phyloP scores from a whole-genome alignment of 2,113 vertebrate genomes.

The Sturnus vulgaris region DNA sequence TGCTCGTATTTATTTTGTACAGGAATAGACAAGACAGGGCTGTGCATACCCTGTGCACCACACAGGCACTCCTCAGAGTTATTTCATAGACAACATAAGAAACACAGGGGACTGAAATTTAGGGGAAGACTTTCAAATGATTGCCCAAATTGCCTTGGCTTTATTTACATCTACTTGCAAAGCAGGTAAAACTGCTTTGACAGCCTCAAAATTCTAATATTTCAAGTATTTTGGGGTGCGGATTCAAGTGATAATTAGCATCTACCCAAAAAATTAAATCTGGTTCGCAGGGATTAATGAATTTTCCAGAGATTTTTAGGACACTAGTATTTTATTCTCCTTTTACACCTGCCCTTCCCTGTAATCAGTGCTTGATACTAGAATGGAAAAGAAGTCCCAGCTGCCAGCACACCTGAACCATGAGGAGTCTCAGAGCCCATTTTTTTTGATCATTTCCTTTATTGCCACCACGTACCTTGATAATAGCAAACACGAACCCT shows the following conservation, averaged over 20 bases:
- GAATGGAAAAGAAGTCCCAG: neutral
- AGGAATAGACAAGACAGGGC: neutral
- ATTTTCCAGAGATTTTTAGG: neutral
- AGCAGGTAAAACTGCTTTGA: neutral
- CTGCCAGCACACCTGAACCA: neutral
- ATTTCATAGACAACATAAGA: neutral
- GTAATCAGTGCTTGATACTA: neutral
- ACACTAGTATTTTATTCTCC: neutral
- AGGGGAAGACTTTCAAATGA: neutral
- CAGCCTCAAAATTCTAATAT: neutral
- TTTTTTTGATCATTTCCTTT: neutral
- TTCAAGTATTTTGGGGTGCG: neutral
- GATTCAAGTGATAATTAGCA: neutral
- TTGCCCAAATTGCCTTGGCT: neutral
- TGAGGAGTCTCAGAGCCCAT: neutral
- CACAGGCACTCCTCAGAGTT: neutral
- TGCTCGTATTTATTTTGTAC: neutral
- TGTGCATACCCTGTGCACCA: neutral
- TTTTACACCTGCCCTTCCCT: neutral
- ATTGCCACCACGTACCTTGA: neutral
- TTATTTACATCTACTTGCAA: neutral
- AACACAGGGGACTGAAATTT: neutral
- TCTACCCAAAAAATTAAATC: neutral
- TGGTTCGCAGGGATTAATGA: neutral
- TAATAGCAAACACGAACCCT: neutral